phyloP scores from a whole-genome alignment of 2,888 invertebrate genomes.

The Arctia plantaginis region DNA sequence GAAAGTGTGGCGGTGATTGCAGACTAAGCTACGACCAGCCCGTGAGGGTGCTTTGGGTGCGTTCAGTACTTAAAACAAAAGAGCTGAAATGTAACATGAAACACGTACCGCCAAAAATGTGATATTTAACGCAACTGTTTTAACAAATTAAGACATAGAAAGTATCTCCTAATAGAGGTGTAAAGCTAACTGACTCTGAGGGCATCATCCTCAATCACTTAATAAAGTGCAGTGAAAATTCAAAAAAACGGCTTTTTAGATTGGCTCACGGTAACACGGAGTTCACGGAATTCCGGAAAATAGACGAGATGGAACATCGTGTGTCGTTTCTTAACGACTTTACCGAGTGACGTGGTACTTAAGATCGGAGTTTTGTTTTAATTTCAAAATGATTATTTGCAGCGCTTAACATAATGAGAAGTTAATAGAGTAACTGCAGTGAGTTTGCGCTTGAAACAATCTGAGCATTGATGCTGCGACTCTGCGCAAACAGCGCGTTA shows the following conservation, averaged over 20 bases:
- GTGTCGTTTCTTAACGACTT: too few relatives aligned
- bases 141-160: too few relatives aligned
- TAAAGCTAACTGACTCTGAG: background rate
- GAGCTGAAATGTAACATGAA: background rate
- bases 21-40: background rate
- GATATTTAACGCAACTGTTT: too few relatives aligned
- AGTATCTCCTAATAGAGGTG: background rate
- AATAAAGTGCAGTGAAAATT: background rate
- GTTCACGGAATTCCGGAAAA: too few relatives aligned
- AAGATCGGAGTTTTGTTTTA: background rate
- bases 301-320: too few relatives aligned
- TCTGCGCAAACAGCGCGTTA: slow-evolving; percentile 22
- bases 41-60: background rate
- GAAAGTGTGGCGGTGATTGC: slow-evolving; percentile 14
- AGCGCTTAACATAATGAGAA: background rate
- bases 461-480: background rate
- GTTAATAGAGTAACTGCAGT: background rate
- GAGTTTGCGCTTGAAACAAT: background rate
- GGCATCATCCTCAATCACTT: background rate
- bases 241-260: background rate
- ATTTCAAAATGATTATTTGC: background rate
- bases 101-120: background rate
- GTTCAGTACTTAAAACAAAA: background rate
- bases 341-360: background rate
- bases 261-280: background rate